Evolutionary conservation across 2,888 invertebrate genomes (phyloP).

Genomic region (Lasioglossum lativentre): DNA sequence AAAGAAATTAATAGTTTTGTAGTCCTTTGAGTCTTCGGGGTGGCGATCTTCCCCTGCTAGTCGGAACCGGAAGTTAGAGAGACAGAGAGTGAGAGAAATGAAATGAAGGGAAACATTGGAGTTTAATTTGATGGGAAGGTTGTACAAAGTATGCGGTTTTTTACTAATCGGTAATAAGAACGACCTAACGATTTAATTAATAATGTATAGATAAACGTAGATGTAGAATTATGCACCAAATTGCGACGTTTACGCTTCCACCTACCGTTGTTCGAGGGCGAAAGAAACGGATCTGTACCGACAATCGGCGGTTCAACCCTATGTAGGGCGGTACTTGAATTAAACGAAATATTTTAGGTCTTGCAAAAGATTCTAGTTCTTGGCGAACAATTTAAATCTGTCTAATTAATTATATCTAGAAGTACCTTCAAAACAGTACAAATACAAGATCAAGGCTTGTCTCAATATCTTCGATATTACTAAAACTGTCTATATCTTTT

Average conservation of each 20-base stretch:
- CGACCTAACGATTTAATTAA: slow-evolving; percentile 20
- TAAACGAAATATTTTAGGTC: background rate
- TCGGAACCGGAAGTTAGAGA: background rate
- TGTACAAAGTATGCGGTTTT: slow-evolving; percentile 35
- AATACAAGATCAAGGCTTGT: background rate
- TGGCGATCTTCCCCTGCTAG: background rate
- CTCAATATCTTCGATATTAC: too few species aligned
- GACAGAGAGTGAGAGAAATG: background rate
- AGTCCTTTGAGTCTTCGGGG: background rate
- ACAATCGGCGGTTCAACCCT: background rate
- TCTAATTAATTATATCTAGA: background rate
- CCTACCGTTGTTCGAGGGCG: slow-evolving; percentile 2
- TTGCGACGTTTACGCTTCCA: slow-evolving; percentile 4
- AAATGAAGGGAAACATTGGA: background rate
- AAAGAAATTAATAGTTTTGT: background rate
- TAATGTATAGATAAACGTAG: slow-evolving; percentile 20
- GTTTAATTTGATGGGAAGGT: background rate
- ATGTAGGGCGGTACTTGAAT: background rate
- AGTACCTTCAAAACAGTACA: slow-evolving; percentile 1
- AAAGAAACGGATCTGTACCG: background rate
- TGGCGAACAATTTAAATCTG: background rate
- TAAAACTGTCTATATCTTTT: background rate
- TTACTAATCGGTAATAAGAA: slow-evolving; percentile 30
- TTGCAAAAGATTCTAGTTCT: too few species aligned
- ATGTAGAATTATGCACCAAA: slow-evolving; percentile 11